These are phyloP conservation scores for Loripinus fragilis DNA, from an alignment of 2,888 invertebrate genomes.

Conservation along the genomic window DNA sequence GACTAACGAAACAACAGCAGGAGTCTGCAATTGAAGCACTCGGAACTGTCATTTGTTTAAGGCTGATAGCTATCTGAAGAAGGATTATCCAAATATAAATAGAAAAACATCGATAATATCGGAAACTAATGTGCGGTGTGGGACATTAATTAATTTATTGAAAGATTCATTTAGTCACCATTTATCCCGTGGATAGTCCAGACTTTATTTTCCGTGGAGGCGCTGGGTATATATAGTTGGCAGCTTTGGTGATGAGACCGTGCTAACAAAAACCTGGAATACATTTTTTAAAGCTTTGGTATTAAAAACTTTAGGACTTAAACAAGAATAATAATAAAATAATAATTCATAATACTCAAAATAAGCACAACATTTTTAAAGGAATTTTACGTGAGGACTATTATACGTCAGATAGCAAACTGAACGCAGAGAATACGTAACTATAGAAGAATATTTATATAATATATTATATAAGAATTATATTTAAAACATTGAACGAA, in stretches of 20 bases:
- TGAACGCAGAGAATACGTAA: too few species aligned
- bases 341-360: too few species aligned
- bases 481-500: too few species aligned
- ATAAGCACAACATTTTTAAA: too few species aligned
- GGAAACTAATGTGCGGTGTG: background rate
- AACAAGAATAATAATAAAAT: too few species aligned
- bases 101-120: conserved; percentile 6
- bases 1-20: background rate
- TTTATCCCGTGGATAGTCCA: background rate
- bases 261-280: background rate
- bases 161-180: conserved; percentile 7
- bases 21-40: background rate
- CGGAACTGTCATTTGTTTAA: too few species aligned
- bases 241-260: background rate
- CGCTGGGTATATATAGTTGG: conserved; percentile 1
- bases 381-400: too few species aligned
- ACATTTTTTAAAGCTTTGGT: background rate
- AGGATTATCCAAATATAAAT: conserved; percentile 7
- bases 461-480: too few species aligned
- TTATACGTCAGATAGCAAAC: too few species aligned
- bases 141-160: conserved; percentile 19
- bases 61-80: too few species aligned
- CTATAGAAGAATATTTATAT: too few species aligned
- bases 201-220: background rate
- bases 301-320: too few species aligned